Evolutionary conservation across 23 tunicate genomes (phyloP), one percentile per base, ranked within the genome.

Genomic region (Oikopleura vanhoeffeni): DNA sequence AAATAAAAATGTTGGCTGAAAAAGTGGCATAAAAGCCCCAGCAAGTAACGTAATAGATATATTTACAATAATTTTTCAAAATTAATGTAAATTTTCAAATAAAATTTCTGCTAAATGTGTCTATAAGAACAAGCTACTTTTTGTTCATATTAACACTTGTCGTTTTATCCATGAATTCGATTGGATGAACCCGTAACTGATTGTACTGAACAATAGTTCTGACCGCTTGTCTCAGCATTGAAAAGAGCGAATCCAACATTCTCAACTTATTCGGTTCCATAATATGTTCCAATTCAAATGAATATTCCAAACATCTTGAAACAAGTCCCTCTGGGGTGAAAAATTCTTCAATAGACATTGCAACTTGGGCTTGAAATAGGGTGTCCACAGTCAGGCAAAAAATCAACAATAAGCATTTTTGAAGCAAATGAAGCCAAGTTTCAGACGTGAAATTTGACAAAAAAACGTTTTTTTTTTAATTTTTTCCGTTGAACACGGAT

Each of bases 141-240:
- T 83, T 28, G n/a, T 24, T 39, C 41, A 8, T 40, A 24, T 4
- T 84, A 67, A 41, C 41, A 2, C 24, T 40, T 86, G 83, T 33
- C 41, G 89, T 92, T 84, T 89, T 79, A 92, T 89, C 87, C 0
- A 89, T 88, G 76, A 92, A 92, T 86, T 92, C 97, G 41, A 41
- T 84, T n/a, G n/a, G n/a, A 49, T 92, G 97, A n/a, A n/a, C n/a
- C n/a, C n/a, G n/a, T n/a, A n/a, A n/a, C 39, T 85, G 86, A 71
- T 93, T 93, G 85, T 93, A 93, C 41, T 93, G 98, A 76, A 89
- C 94, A 32, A 93, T 83, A 83, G 90, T 89, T 83, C 98, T 41
- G 2, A 93, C 88, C 0, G 94, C 98, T 83, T 93, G 98, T 64
- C 83, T 85, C 41, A 93, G 41, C 98, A 93, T 93, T 30, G 98